These are phyloP conservation scores for Phenganax subtilis DNA, from an alignment of 92 coral and sea anemone species.

Conservation along the genomic window DNA sequence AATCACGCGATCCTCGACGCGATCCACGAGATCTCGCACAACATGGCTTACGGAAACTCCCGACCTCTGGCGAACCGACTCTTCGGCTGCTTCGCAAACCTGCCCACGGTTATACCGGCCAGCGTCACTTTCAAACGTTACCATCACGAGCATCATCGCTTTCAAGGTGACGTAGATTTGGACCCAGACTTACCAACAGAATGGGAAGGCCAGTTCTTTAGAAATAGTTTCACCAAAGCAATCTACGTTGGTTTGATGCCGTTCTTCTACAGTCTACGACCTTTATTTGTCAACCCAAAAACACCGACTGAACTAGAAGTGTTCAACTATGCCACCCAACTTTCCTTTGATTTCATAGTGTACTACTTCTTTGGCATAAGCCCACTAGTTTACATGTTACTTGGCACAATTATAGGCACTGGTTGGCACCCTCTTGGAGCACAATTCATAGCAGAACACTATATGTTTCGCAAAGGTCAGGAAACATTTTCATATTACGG, in stretches of 20 bases:
- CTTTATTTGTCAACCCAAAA: slow-evolving; percentile 48
- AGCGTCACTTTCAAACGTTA: slow-evolving; percentile 54
- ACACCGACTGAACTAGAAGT: slow-evolving; percentile 47
- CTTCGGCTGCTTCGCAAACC: slow-evolving; percentile 50
- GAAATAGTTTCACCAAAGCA: slow-evolving; percentile 46
- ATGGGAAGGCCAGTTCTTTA: slow-evolving; percentile 53
- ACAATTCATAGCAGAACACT: slow-evolving; percentile 70
- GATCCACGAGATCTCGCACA: slow-evolving; percentile 56
- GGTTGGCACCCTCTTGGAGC: slow-evolving; percentile 65
- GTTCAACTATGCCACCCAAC: slow-evolving; percentile 49
- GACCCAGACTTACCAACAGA: slow-evolving; percentile 63
- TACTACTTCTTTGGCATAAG: slow-evolving; percentile 48
- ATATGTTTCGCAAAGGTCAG: slow-evolving; percentile 56
- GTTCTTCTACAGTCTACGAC: slow-evolving; percentile 52
- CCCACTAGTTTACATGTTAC: slow-evolving; percentile 53
- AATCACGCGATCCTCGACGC: slow-evolving; percentile 50
- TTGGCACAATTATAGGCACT: slow-evolving; percentile 50
- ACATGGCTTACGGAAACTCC: slow-evolving; percentile 54
- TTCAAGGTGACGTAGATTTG: slow-evolving; percentile 53
- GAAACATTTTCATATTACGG: slow-evolving; percentile 72
- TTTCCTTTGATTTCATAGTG: slow-evolving; percentile 36
- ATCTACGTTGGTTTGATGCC: slow-evolving; percentile 53
- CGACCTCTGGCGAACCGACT: slow-evolving; percentile 49
- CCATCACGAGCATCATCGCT: slow-evolving; percentile 59
- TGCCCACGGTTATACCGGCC: slow-evolving; percentile 51